Evolutionary conservation across 2,888 invertebrate species (phyloP).

Genomic region (Deilephila elpenor): DNA sequence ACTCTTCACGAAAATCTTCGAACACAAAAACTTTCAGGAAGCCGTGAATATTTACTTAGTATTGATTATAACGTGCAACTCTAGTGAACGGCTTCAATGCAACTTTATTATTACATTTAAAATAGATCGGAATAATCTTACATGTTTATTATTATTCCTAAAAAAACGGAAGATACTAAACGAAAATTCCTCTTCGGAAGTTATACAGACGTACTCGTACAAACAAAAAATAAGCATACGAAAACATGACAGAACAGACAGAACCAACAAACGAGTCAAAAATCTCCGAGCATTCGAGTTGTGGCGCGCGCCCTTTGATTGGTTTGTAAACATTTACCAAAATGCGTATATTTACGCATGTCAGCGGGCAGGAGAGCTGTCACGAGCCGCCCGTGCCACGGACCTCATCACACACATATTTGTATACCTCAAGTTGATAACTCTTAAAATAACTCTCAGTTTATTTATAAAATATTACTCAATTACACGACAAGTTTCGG

Average conservation of each 20-base stretch:
- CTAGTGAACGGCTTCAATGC: not conserved
- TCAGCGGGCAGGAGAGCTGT: slow-evolving; percentile 46
- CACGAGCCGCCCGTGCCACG: slow-evolving; percentile 39
- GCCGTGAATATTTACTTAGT: too few species aligned
- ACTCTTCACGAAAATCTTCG: not conserved
- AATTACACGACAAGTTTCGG: slow-evolving; percentile 29
- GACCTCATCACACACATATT: slow-evolving; percentile 42
- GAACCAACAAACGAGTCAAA: slow-evolving; percentile 6
- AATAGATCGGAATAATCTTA: too few species aligned
- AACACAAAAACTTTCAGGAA: too few species aligned
- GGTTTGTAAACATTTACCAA: slow-evolving; percentile 42
- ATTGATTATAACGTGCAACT: too few species aligned
- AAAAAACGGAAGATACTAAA: too few species aligned
- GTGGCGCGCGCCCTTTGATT: slow-evolving; percentile 24
- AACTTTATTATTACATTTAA: not conserved
- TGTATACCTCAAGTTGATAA: slow-evolving; percentile 38
- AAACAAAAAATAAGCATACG: slow-evolving; percentile 6
- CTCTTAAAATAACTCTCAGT: slow-evolving; percentile 36
- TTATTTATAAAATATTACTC: slow-evolving; percentile 41
- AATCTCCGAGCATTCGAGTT: slow-evolving; percentile 27
- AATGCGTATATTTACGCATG: slow-evolving; percentile 61
- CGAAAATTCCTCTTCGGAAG: too few species aligned
- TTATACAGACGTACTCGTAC: not conserved
- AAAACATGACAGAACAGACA: slow-evolving; percentile 1
- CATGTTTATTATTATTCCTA: too few species aligned